Base-by-base conservation (phyloP, 2,113 vertebrate species). In the Arothron firmamentum region DNA sequence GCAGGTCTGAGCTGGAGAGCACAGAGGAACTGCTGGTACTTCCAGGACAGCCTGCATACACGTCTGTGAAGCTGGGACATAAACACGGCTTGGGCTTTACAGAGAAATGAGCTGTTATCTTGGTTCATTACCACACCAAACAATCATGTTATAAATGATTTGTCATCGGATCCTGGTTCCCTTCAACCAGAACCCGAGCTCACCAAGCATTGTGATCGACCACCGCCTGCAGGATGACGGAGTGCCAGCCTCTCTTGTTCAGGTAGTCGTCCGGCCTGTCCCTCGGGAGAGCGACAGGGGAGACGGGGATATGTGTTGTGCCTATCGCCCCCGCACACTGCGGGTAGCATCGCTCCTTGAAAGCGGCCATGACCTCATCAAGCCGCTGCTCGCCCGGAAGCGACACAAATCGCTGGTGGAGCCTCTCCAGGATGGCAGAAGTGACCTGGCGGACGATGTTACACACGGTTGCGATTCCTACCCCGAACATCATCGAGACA, bases 291-390 rank as follows among this genome's bases (percentile, higher is more conserved):
- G 64, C 52, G 0, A 61, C 56, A 9, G 28, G 28, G 8, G 28
- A 31, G 25, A 85, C 69, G 34, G 79, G 82, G 43, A 85, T 69
- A 60, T 85, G 79, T 0, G 68, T 80, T 6, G 20, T 25, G 2
- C 80, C 74, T 3, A 82, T 76, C 45, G 66, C 77, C 6, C 82
- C 77, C 0, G 68, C 79, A 5, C 82, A 82, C 79, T 70, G 70
- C 15, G 68, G 65, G 64, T 78, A 82, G 49, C 79, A 62, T 15
- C 69, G 66, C 20, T 56, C 69, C 53, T 10, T 55, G 52, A 85
- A 82, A 17, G 38, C 82, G 0, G n/a, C 12, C 5, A 82, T 7
- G 10, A 69, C 53, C 2, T 48, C 63, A 13, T 78, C 71, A 50
- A 85, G 72, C 56, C 52, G 54, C 48, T 20, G 48, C 1, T 74